Evolutionary conservation across 2,888 invertebrate species (phyloP).

Genomic region (Alcis repandata): DNA sequence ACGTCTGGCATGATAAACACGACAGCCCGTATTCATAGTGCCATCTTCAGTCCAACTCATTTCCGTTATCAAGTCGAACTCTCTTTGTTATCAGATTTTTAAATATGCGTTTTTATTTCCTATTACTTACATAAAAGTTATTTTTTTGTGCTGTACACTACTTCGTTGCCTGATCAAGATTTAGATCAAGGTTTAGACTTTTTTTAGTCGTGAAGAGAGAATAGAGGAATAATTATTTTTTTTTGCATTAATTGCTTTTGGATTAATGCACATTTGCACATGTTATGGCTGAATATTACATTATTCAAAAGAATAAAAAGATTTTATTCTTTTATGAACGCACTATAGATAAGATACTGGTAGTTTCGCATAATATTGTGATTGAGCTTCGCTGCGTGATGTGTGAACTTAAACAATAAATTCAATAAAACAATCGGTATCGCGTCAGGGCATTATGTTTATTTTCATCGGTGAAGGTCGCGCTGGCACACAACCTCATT

Average conservation of each 20-base stretch:
- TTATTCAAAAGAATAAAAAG: background rate
- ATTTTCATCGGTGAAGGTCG: conserved; percentile 62
- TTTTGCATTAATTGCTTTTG: too few relatives aligned
- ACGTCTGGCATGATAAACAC: conserved; percentile 11
- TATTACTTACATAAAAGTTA: background rate
- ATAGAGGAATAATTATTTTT: too few relatives aligned
- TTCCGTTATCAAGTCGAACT: background rate
- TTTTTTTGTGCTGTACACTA: too few relatives aligned
- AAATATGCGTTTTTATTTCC: background rate
- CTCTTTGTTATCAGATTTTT: background rate
- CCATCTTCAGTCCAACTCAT: background rate
- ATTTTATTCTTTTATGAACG: background rate
- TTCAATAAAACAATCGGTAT: conserved; percentile 5
- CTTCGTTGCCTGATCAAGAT: too few relatives aligned
- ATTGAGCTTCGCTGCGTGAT: conserved; percentile 3
- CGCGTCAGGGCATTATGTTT: conserved; percentile 47
- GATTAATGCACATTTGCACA: too few relatives aligned
- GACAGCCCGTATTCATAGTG: conserved; percentile 7
- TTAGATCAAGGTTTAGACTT: too few relatives aligned
- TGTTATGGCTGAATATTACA: background rate
- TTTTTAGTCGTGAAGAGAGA: too few relatives aligned
- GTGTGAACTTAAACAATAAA: conserved; percentile 28
- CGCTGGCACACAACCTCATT: conserved; percentile 60
- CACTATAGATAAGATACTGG: conserved; percentile 6
- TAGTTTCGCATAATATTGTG: conserved; percentile 12